Evolutionary conservation across 2,888 invertebrate genomes (phyloP).

Genomic region (Siphonodentalium dalli): DNA sequence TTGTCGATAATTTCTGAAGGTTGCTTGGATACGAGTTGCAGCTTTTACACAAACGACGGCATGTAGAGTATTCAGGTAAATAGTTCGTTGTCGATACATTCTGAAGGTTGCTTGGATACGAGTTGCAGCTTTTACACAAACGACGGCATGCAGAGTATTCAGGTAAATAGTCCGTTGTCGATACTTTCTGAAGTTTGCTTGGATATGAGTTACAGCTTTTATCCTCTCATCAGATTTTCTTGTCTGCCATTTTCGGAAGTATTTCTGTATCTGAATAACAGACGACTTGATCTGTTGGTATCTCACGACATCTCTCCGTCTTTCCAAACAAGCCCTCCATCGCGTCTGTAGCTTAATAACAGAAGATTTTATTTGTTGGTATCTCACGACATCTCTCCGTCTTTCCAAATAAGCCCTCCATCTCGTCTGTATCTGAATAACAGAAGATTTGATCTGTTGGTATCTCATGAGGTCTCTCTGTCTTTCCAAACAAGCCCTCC

Average conservation of each 20-base stretch:
- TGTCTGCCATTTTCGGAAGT: conserved; percentile 11
- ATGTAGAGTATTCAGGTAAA: neutral
- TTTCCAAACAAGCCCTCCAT: conserved; percentile 26
- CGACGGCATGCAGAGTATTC: neutral
- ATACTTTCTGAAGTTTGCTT: conserved; percentile 1
- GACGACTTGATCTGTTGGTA: neutral
- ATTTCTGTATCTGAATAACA: conserved; percentile 16
- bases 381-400: conserved; percentile 7
- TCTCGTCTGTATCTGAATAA: neutral
- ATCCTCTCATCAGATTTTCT: neutral
- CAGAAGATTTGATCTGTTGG: too few relatives aligned
- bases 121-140: neutral
- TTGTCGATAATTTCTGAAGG: conserved; percentile 14
- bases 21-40: conserved; percentile 19
- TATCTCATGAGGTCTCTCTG: neutral
- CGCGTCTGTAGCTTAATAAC: conserved; percentile 32
- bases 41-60: conserved; percentile 3
- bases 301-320: too few relatives aligned
- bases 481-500: neutral
- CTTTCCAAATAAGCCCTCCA: neutral
- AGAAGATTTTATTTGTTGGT: conserved; percentile 19
- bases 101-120: neutral
- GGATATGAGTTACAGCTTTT: neutral
- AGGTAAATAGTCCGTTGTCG: conserved; percentile 5
- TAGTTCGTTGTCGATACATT: neutral